phyloP scores from a whole-genome alignment of 2,113 vertebrate genomes.

The Elachura formosa region DNA sequence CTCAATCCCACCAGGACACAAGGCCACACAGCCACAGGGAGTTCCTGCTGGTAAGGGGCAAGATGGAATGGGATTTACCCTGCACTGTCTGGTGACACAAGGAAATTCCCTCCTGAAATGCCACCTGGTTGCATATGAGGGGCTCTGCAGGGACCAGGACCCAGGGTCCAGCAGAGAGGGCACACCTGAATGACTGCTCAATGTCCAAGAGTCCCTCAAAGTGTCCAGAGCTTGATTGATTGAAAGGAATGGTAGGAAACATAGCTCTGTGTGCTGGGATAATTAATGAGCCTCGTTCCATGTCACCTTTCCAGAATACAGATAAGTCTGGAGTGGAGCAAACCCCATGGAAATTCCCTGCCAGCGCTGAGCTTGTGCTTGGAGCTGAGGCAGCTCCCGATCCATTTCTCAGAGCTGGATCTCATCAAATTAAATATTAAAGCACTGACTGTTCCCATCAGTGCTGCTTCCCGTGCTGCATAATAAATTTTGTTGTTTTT shows the following conservation, averaged over 20 bases:
- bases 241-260: background rate
- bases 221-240: background rate
- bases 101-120: background rate
- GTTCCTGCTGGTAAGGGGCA: background rate
- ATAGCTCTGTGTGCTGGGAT: background rate
- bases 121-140: background rate
- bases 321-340: fast-evolving
- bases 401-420: background rate
- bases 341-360: background rate
- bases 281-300: background rate
- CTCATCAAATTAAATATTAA: background rate
- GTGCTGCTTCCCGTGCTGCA: background rate
- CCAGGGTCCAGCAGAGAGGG: background rate
- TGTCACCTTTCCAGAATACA: background rate
- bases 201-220: background rate
- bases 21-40: fast-evolving
- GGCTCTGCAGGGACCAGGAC: background rate
- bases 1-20: fast-evolving
- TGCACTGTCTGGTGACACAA: background rate
- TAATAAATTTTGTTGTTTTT: background rate
- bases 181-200: background rate
- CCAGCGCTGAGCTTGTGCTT: fast-evolving
- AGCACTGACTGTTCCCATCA: background rate
- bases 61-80: background rate
- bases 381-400: background rate